Evolutionary conservation across 92 coral and sea anemone species (phyloP), one percentile per base, ranked within the genome.

Genomic region (Porites evermanni): DNA sequence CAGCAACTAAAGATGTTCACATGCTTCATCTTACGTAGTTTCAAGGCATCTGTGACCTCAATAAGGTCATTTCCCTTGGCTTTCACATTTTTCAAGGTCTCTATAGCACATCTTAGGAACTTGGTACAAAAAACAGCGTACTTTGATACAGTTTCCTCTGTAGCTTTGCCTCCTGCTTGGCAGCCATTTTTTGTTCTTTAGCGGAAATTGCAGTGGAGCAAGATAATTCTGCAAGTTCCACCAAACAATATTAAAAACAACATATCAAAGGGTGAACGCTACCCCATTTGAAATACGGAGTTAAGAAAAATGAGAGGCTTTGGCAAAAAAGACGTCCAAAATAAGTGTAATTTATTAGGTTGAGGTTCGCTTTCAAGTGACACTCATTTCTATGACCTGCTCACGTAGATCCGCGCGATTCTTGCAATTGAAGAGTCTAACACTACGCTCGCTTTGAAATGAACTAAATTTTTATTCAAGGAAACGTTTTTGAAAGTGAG

Each of bases 81-180:
- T 74, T 86, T 90, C 53, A 86, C 79, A 50, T 85, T 88, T 72
- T 94, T 94, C 70, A 94, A 85, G 44, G 91, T 75, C 79, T 93
- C 95, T 44, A 94, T 86, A 74, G 91, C 94, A 79, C 98, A 94
- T 88, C 98, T 82, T 51, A 94, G 68, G 72, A 92, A 88, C 81
- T 94, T 94, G 80, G 86, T 86, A 72, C 94, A 93, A 80, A 94
- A 94, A 44, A 60, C 64, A 53, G 94, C 88, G 77, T 94, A 93
- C 68, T 94, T 94, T 17, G 94, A 79, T n/a, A 86, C 84, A 23
- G 91, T 83, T 85, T 92, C 94, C 26, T 90, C 95, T 18, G 88
- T 68, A 7, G 91, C 77, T 70, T 88, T 92, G 79, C 87, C 84
- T 26, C 85, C 95, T 19, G 84, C 81, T 50, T 75, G 90, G 56